Conservation (phyloP, 1,140 invertebrate genomes). For the Orchestia grillus region DNA sequence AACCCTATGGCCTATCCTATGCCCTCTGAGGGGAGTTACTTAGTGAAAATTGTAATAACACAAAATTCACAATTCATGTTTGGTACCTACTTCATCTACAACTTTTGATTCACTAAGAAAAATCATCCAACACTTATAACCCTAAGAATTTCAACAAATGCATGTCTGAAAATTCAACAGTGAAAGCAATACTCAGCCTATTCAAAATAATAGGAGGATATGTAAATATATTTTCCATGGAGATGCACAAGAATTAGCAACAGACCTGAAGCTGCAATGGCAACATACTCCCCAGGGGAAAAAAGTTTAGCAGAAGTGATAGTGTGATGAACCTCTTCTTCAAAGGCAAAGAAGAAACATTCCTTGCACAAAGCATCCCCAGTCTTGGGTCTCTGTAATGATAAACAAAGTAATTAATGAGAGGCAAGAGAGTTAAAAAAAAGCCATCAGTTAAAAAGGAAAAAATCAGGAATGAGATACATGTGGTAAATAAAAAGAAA, state of each 20-base stretch:
- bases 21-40: too few relatives aligned
- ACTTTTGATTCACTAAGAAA: neutral
- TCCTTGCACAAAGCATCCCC: slow-evolving; percentile 93
- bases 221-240: neutral
- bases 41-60: neutral
- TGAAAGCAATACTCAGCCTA: neutral
- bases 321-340: slow-evolving; percentile 96
- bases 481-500: too few relatives aligned
- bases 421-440: too few relatives aligned
- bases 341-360: slow-evolving; percentile 95
- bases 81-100: neutral
- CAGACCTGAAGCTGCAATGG: slow-evolving; percentile 80
- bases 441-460: too few relatives aligned
- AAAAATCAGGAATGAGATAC: too few relatives aligned
- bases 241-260: neutral
- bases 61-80: too few relatives aligned
- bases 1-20: too few relatives aligned
- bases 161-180: neutral
- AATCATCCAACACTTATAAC: neutral
- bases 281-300: slow-evolving; percentile 87
- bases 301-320: slow-evolving; percentile 90
- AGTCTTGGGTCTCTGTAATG: slow-evolving; percentile 85
- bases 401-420: slow-evolving; percentile 10
- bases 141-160: neutral
- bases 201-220: neutral